These are phyloP conservation scores for Dendroctonus ponderosae DNA, from an alignment of 1,140 invertebrate species.

Conservation along the genomic window DNA sequence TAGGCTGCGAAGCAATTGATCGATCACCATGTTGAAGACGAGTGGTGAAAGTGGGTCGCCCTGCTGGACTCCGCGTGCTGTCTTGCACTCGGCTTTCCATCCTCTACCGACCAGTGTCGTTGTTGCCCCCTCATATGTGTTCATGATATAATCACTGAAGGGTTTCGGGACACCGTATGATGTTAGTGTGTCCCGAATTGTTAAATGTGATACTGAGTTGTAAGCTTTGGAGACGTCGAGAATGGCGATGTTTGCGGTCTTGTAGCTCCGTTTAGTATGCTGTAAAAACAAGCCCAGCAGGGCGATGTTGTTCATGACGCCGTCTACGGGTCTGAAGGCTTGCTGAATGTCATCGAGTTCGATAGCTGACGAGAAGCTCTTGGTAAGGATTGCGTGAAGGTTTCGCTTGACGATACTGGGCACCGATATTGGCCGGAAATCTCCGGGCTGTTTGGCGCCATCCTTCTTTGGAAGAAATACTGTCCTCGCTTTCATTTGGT, in stretches of 20 bases:
- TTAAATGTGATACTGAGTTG: slow-evolving; percentile 32
- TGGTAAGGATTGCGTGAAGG: neutral
- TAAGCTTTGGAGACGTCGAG: slow-evolving; percentile 20
- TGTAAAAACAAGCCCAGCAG: neutral
- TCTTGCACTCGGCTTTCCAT: slow-evolving; percentile 47
- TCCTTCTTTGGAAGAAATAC: neutral
- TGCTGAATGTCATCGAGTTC: neutral
- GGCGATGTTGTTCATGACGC: neutral
- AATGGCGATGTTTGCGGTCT: neutral
- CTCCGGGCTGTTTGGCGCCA: neutral
- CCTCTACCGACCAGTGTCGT: slow-evolving; percentile 39
- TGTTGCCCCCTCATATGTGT: neutral
- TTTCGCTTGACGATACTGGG: neutral
- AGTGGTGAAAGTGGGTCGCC: slow-evolving; percentile 49
- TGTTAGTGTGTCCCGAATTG: slow-evolving; percentile 19
- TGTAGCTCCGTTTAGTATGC: neutral
- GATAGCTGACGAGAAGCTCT: neutral
- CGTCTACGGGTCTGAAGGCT: neutral
- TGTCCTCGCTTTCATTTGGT: neutral
- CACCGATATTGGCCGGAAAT: slow-evolving; percentile 1
- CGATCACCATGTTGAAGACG: slow-evolving; percentile 44
- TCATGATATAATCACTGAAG: slow-evolving; percentile 19
- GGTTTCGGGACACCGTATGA: slow-evolving; percentile 4
- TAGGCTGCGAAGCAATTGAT: slow-evolving; percentile 32
- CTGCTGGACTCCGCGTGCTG: slow-evolving; percentile 48